Conservation (phyloP, 2,888 invertebrate genomes). For the Podabrus alpinus region DNA sequence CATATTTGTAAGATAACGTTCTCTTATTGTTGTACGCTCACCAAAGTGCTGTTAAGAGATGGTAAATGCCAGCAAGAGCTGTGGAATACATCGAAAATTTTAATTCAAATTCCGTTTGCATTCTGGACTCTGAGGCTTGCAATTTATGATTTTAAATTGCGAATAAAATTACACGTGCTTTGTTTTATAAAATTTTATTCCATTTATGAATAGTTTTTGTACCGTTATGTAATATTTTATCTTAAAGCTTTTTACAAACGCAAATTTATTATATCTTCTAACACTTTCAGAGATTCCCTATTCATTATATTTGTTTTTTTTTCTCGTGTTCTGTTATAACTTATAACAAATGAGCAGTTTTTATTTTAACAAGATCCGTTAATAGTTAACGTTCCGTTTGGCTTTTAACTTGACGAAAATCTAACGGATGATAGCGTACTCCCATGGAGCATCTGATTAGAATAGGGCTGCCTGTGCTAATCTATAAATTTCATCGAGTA, state of each 20-base stretch:
- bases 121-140: neutral
- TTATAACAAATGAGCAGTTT: no score
- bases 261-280: neutral
- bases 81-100: neutral
- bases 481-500: neutral
- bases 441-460: no score
- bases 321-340: no score
- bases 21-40: neutral
- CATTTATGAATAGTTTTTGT: neutral
- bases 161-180: neutral
- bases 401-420: no score
- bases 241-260: neutral
- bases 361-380: no score
- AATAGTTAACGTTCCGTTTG: no score
- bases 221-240: neutral
- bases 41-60: neutral
- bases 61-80: neutral
- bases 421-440: no score
- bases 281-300: neutral
- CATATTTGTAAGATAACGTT: neutral
- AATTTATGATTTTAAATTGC: slow-evolving; percentile 1
- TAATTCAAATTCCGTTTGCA: slow-evolving; percentile 1
- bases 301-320: neutral
- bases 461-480: neutral
- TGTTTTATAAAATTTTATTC: neutral